Conservation (phyloP, 2,888 invertebrate species). For the Leptothorax acervorum region DNA sequence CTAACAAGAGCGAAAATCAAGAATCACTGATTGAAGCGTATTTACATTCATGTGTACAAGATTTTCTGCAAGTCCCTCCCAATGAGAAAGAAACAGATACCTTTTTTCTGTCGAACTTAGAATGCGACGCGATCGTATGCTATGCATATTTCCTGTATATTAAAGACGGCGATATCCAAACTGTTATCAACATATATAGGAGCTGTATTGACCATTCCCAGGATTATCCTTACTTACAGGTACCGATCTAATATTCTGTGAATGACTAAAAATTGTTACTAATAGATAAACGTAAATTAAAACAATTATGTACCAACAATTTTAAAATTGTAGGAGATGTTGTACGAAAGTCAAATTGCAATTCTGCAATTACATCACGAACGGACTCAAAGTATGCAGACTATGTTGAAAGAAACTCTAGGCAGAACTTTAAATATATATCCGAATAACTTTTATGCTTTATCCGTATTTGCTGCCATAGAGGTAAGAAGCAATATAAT, state of each 20-base stretch:
- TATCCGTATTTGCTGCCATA: slow-evolving; percentile 86
- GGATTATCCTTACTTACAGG: slow-evolving; percentile 74
- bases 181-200: slow-evolving; percentile 69
- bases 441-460: slow-evolving; percentile 88
- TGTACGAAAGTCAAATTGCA: slow-evolving; percentile 85
- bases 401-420: slow-evolving; percentile 70
- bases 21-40: slow-evolving; percentile 72
- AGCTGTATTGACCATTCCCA: slow-evolving; percentile 78
- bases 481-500: slow-evolving; percentile 81
- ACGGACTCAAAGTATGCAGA: slow-evolving; percentile 55
- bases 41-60: slow-evolving; percentile 72
- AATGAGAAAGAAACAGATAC: slow-evolving; percentile 68
- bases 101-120: slow-evolving; percentile 86
- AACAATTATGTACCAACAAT: slow-evolving; percentile 14
- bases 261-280: background rate
- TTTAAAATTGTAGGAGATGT: slow-evolving; percentile 82
- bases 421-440: slow-evolving; percentile 82
- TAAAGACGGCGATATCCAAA: slow-evolving; percentile 69
- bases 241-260: slow-evolving; percentile 59
- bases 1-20: slow-evolving; percentile 63
- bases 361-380: slow-evolving; percentile 78
- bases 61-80: slow-evolving; percentile 70
- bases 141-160: slow-evolving; percentile 86
- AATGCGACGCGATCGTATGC: slow-evolving; percentile 86
- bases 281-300: background rate